These are phyloP conservation scores for Rhimphoctona megacephalus DNA, from an alignment of 2,888 invertebrate genomes.

Conservation along the genomic window DNA sequence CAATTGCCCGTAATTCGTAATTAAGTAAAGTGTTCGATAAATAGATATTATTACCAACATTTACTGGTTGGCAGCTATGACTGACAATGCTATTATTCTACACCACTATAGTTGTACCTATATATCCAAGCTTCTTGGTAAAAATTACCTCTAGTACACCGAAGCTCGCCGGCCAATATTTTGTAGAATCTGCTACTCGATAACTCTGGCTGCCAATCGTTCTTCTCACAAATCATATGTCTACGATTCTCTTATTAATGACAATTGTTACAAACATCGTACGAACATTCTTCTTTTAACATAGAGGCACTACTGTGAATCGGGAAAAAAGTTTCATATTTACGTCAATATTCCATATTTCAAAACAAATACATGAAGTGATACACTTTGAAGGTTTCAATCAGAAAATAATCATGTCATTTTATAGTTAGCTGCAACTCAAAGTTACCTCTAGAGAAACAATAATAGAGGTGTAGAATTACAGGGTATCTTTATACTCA, in stretches of 20 bases:
- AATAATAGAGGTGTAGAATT: constrained; percentile 1
- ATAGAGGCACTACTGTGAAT: too few relatives aligned
- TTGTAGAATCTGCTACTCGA: too few relatives aligned
- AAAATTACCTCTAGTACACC: too few relatives aligned
- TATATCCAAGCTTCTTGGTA: too few relatives aligned
- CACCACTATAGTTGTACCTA: neutral
- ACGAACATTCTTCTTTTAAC: neutral
- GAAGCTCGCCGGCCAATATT: too few relatives aligned
- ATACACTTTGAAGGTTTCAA: too few relatives aligned
- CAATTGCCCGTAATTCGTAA: neutral
- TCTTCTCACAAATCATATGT: neutral
- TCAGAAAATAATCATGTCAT: too few relatives aligned
- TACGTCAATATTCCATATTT: too few relatives aligned
- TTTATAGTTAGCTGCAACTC: too few relatives aligned
- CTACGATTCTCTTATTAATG: neutral
- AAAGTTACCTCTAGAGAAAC: neutral
- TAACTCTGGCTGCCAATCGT: neutral
- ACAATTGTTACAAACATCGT: neutral
- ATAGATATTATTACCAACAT: too few relatives aligned
- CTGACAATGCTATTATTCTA: neutral
- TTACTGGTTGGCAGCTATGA: neutral
- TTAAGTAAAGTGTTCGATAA: neutral
- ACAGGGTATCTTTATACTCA: constrained; percentile 11
- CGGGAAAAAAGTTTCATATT: too few relatives aligned
- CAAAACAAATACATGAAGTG: too few relatives aligned